Evolutionary conservation across 2,888 invertebrate genomes (phyloP).

Genomic region (Rhyacophila evoluta): DNA sequence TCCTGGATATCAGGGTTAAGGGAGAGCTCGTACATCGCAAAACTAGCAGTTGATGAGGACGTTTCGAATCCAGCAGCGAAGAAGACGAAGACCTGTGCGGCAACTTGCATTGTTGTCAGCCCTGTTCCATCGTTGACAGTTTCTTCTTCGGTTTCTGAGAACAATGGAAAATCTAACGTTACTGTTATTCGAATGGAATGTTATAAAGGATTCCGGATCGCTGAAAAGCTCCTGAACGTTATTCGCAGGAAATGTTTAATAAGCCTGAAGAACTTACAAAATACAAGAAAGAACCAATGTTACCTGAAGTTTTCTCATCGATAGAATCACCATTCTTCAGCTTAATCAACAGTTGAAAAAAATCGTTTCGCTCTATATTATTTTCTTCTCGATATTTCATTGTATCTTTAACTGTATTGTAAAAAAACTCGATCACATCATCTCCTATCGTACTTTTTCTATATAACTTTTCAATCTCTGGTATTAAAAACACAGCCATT

Average conservation of each 20-base stretch:
- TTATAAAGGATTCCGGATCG: too few relatives aligned
- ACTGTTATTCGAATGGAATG: too few relatives aligned
- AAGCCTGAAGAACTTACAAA: too few relatives aligned
- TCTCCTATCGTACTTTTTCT: slow-evolving; percentile 7
- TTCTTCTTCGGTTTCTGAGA: slow-evolving; percentile 27
- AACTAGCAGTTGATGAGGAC: slow-evolving; percentile 65
- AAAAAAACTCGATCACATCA: slow-evolving; percentile 60
- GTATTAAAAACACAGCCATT: slow-evolving; percentile 30
- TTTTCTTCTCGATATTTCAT: slow-evolving; percentile 62
- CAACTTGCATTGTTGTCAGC: slow-evolving; percentile 64
- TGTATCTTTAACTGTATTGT: slow-evolving; percentile 62
- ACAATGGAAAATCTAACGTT: neutral
- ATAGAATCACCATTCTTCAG: slow-evolving; percentile 60
- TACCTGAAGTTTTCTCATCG: slow-evolving; percentile 35
- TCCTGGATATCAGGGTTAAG: slow-evolving; percentile 64
- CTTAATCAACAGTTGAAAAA: slow-evolving; percentile 69
- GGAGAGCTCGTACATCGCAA: slow-evolving; percentile 66
- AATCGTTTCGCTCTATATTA: slow-evolving; percentile 66
- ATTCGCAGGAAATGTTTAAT: too few relatives aligned
- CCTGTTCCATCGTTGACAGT: slow-evolving; percentile 46
- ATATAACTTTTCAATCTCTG: neutral
- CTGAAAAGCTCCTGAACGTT: too few relatives aligned
- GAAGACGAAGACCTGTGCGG: slow-evolving; percentile 70
- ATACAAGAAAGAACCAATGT: too few relatives aligned
- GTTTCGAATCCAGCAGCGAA: slow-evolving; percentile 70